These are phyloP conservation scores for Tamandua tetradactyla DNA, from an alignment of 2,797 vertebrate genomes.

Conservation along the genomic window DNA sequence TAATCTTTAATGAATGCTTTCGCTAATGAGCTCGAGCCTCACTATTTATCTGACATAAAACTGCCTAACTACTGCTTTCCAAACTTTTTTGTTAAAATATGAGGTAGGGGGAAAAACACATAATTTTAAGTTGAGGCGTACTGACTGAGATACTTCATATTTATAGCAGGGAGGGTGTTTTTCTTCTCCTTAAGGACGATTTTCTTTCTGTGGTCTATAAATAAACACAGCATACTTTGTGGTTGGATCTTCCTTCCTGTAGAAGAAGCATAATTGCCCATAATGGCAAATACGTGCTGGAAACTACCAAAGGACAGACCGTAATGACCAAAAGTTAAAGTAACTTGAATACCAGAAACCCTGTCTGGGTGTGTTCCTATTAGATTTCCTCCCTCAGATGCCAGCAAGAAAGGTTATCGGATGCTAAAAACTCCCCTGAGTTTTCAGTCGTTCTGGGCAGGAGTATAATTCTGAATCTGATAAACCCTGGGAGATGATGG, in stretches of 20 bases:
- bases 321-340: constrained; percentile 36
- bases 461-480: not conserved
- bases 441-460: not conserved
- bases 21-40: constrained; percentile 60
- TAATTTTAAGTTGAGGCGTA: constrained; percentile 41
- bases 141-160: constrained; percentile 38
- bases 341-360: not conserved
- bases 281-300: constrained; percentile 53
- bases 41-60: constrained; percentile 30
- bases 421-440: not conserved
- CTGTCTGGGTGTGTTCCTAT: not conserved
- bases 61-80: constrained; percentile 53
- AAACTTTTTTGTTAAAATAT: constrained; percentile 56
- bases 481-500: not conserved
- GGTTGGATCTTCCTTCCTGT: not conserved
- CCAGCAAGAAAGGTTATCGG: not conserved
- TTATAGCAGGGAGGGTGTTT: not conserved
- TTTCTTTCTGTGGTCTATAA: constrained; percentile 58
- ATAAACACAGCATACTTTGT: constrained; percentile 41
- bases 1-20: constrained; percentile 72
- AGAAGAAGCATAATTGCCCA: constrained; percentile 53
- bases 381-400: not conserved
- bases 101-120: not conserved
- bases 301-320: constrained; percentile 41
- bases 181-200: not conserved